Conservation (phyloP, 2,797 vertebrate species). For the Passerculus sandwichensis region DNA sequence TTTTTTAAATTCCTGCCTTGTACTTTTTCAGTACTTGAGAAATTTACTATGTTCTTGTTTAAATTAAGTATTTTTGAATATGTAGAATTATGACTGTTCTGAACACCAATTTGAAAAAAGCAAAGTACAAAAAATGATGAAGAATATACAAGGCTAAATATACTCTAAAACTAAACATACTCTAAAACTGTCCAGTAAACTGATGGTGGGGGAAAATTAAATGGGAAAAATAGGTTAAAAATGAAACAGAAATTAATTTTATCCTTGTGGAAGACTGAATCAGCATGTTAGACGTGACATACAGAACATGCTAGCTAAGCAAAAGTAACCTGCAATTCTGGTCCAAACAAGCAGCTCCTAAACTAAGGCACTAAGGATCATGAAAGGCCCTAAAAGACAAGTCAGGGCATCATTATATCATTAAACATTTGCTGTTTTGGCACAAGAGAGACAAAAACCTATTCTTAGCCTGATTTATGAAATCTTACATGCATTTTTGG, state of each 20-base stretch:
- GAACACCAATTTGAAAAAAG: background rate
- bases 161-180: background rate
- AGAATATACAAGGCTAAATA: background rate
- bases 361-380: background rate
- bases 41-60: background rate
- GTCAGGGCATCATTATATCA: rapidly evolving
- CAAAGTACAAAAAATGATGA: background rate
- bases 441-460: background rate
- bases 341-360: background rate
- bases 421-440: background rate
- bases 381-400: background rate
- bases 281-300: rapidly evolving
- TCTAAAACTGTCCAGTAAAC: background rate
- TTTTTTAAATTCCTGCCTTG: background rate
- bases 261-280: background rate
- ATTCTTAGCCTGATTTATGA: background rate
- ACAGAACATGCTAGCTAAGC: background rate
- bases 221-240: background rate
- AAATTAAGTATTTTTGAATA: background rate
- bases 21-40: background rate
- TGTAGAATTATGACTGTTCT: background rate
- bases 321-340: background rate
- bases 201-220: background rate
- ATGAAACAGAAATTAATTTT: background rate
- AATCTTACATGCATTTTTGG: background rate